Evolutionary conservation across 2,113 vertebrate genomes (phyloP).

Genomic region (Colinus virginianus): DNA sequence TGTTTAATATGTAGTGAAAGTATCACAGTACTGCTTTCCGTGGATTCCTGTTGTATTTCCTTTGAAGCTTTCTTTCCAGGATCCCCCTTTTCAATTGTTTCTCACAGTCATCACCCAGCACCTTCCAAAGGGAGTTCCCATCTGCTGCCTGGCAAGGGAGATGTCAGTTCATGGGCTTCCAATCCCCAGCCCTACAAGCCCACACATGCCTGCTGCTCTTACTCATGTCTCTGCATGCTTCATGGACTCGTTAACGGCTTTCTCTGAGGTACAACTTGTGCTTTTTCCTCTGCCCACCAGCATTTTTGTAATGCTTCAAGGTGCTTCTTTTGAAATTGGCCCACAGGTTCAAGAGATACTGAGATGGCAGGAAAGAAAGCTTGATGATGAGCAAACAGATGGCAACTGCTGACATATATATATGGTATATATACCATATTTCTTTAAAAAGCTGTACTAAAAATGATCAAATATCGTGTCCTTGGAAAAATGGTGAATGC

Average conservation of each 20-base stretch:
- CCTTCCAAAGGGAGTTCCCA: not conserved
- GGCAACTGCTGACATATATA: not conserved
- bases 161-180: accelerated
- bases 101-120: not conserved
- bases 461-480: not conserved
- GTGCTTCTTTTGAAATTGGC: not conserved
- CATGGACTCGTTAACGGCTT: not conserved
- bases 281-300: not conserved
- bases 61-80: not conserved
- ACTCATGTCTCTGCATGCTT: accelerated
- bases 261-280: not conserved
- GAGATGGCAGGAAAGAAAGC: not conserved
- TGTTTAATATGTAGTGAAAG: not conserved
- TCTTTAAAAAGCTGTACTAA: not conserved
- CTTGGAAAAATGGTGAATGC: not conserved
- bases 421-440: not conserved
- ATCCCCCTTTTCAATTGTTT: not conserved
- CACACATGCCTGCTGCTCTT: not conserved
- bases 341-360: not conserved
- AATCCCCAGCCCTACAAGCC: not conserved
- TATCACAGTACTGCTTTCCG: not conserved
- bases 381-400: not conserved
- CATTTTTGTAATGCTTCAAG: not conserved
- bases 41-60: not conserved
- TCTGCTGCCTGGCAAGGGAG: not conserved